phyloP scores from a whole-genome alignment of 2,113 vertebrate genomes.

The Labrus mixtus region DNA sequence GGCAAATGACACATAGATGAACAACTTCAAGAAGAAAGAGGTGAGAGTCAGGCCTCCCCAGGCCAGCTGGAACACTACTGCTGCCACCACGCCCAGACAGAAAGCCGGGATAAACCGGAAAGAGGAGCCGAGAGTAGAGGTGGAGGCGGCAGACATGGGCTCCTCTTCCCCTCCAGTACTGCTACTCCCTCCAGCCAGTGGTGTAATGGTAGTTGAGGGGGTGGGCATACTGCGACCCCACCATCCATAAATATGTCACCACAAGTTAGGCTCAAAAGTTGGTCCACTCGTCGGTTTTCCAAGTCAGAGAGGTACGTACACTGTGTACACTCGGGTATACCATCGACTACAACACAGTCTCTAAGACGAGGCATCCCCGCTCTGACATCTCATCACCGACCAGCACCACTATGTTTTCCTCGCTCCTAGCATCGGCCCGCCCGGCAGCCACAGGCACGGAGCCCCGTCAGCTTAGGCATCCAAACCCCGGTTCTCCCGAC shows the following conservation, averaged over 20 bases:
- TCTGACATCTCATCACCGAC: conserved; percentile 69
- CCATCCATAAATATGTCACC: conserved; percentile 76
- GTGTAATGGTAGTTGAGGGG: conserved; percentile 62
- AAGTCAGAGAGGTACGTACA: conserved; percentile 41
- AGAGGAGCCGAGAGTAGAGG: conserved; percentile 56
- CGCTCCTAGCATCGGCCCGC: conserved; percentile 48
- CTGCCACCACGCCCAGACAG: conserved; percentile 79
- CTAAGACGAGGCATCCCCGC: conserved; percentile 74
- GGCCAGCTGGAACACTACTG: conserved; percentile 79
- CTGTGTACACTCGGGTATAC: conserved; percentile 42
- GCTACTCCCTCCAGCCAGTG: conserved; percentile 76
- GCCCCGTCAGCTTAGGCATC: conserved; percentile 35
- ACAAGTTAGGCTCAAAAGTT: conserved; percentile 44
- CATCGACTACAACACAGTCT: conserved; percentile 61
- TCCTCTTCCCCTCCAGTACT: conserved; percentile 58
- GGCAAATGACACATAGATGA: conserved; percentile 84
- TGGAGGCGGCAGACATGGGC: conserved; percentile 69
- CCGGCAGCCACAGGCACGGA: conserved; percentile 27
- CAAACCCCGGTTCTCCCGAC: not conserved
- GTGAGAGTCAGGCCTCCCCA: conserved; percentile 82
- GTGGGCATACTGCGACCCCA: conserved; percentile 78
- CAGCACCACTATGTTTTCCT: conserved; percentile 30
- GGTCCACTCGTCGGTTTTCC: conserved; percentile 25
- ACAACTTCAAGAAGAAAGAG: conserved; percentile 84
- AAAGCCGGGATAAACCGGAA: conserved; percentile 78